These are phyloP conservation scores for Odontocolon sp. DNA, from an alignment of 2,888 invertebrate genomes.

Conservation along the genomic window DNA sequence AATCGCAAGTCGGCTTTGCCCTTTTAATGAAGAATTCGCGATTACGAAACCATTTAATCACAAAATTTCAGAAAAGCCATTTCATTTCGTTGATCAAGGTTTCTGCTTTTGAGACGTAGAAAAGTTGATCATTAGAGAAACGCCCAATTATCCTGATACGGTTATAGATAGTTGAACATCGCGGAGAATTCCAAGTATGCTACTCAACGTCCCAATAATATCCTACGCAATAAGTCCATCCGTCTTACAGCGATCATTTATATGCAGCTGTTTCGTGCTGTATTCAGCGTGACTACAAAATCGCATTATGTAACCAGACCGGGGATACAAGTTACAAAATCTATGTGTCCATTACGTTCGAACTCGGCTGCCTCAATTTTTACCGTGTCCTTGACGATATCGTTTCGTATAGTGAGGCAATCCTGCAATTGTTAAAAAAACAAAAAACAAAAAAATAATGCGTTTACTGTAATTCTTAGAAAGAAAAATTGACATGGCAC, in stretches of 20 bases:
- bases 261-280: constrained; percentile 48
- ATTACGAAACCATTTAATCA: no score
- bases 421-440: neutral
- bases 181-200: constrained; percentile 27
- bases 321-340: constrained; percentile 49
- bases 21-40: no score
- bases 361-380: neutral
- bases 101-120: no score
- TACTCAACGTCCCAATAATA: neutral
- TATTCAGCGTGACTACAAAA: constrained; percentile 50
- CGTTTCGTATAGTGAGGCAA: neutral
- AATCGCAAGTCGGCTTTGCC: neutral
- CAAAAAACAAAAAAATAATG: constrained; percentile 5
- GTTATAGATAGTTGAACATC: neutral
- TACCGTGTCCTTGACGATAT: neutral
- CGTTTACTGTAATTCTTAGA: neutral
- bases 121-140: no score
- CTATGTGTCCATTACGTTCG: constrained; percentile 25
- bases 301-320: constrained; percentile 38
- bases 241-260: constrained; percentile 41
- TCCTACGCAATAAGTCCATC: constrained; percentile 4
- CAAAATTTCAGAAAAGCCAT: no score
- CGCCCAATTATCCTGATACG: constrained; percentile 20
- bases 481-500: neutral
- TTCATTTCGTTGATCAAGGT: no score